These are phyloP conservation scores for Acestrorhynchus altus DNA, from an alignment of 2,797 vertebrate species.

Conservation along the genomic window DNA sequence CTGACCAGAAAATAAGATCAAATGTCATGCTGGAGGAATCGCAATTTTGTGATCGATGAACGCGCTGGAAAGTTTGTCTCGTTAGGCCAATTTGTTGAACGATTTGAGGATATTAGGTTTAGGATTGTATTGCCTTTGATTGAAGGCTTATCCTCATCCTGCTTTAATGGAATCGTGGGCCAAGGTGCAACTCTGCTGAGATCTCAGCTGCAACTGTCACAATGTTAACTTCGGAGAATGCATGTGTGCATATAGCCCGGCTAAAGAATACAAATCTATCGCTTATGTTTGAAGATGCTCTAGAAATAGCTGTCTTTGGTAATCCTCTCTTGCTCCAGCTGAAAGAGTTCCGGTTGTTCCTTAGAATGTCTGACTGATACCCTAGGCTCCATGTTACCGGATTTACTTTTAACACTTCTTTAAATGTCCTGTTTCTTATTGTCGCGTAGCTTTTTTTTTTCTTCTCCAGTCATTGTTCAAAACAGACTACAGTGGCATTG, in stretches of 20 bases:
- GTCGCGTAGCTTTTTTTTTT: slow-evolving; percentile 47
- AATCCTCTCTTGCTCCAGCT: slow-evolving; percentile 45
- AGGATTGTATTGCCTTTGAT: background rate
- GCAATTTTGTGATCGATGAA: slow-evolving; percentile 1
- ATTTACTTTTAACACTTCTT: slow-evolving; percentile 59
- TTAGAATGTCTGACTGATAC: slow-evolving; percentile 58
- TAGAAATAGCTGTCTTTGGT: slow-evolving; percentile 50
- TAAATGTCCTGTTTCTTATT: slow-evolving; percentile 53
- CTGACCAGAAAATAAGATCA: background rate
- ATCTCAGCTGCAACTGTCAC: background rate
- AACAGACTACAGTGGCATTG: slow-evolving; percentile 51
- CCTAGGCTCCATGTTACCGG: slow-evolving; percentile 57
- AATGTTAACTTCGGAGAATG: background rate
- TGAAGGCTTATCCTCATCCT: background rate
- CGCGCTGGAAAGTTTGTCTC: background rate
- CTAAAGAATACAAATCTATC: slow-evolving; percentile 43
- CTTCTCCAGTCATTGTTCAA: slow-evolving; percentile 53
- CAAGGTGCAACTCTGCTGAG: background rate
- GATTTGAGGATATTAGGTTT: background rate
- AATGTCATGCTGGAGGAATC: background rate
- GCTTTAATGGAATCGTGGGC: background rate
- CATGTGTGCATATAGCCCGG: background rate
- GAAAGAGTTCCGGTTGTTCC: slow-evolving; percentile 41
- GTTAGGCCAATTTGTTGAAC: slow-evolving; percentile 14
- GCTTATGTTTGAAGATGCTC: slow-evolving; percentile 41